Percentiles rank a stretch among this genome's conserved stretches.
Evolutionary conservation across 2,888 invertebrate genomes (phyloP).

Genomic region (Morpho helenor): DNA sequence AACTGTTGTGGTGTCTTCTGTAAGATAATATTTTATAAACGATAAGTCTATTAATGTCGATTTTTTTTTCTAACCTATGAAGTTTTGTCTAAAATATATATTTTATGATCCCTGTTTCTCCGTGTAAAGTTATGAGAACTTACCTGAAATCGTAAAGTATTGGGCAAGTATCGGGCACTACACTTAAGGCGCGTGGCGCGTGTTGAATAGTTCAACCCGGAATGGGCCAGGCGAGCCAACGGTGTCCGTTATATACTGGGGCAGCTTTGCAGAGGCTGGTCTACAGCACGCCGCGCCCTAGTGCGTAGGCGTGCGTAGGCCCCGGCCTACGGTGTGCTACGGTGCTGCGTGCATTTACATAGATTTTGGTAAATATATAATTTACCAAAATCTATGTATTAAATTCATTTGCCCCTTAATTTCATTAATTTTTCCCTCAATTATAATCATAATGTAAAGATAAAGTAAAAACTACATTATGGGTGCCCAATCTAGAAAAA

Average conservation of each 20-base stretch:
- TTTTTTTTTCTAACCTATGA: no score
- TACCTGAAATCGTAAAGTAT: slow-evolving; percentile 53
- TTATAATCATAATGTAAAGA: no score
- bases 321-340: slow-evolving; percentile 42
- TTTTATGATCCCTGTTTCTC: background rate
- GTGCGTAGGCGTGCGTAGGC: slow-evolving; percentile 71
- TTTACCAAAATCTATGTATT: no score
- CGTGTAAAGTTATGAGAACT: slow-evolving; percentile 34
- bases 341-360: slow-evolving; percentile 13
- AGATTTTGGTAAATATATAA: background rate
- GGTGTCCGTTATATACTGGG: slow-evolving; percentile 50
- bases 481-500: background rate
- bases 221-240: slow-evolving; percentile 47
- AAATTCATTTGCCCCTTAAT: no score
- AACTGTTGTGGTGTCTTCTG: no score
- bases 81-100: background rate
- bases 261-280: slow-evolving; percentile 51
- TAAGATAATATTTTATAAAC: no score
- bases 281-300: slow-evolving; percentile 57
- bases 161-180: slow-evolving; percentile 38
- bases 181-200: slow-evolving; percentile 51
- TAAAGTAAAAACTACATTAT: background rate
- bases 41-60: no score
- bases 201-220: slow-evolving; percentile 49
- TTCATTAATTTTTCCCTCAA: no score